Conservation (phyloP, 2,113 vertebrate species). For the Ciconia stormi region DNA sequence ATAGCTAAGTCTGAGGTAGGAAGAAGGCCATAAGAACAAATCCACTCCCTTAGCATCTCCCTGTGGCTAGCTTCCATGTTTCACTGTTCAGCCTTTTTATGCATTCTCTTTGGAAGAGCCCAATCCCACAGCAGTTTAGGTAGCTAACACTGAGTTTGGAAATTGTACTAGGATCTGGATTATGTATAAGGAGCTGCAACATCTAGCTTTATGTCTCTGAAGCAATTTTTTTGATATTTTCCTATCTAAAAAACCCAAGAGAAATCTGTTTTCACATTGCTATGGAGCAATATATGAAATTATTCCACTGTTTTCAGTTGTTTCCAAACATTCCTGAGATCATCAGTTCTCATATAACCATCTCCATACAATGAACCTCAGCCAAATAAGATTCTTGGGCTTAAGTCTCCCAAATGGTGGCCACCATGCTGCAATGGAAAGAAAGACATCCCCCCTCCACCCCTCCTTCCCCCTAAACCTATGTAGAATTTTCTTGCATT, state of each 20-base stretch:
- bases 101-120: neutral
- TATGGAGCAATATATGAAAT: neutral
- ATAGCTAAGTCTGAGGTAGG: neutral
- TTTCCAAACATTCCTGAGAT: neutral
- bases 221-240: neutral
- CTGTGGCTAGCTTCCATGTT: neutral
- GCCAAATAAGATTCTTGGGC: neutral
- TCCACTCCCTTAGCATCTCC: neutral
- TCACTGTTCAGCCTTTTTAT: neutral
- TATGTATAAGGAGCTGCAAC: neutral
- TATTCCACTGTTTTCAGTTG: neutral
- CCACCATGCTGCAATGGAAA: neutral
- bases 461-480: neutral
- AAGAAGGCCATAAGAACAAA: neutral
- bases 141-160: neutral
- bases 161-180: neutral
- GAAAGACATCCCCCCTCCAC: neutral
- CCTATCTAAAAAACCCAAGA: neutral
- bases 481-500: neutral
- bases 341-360: neutral
- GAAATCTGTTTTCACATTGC: neutral
- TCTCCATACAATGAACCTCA: neutral
- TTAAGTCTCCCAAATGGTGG: neutral
- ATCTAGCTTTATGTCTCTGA: neutral
- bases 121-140: neutral